phyloP scores from a whole-genome alignment of 1,140 invertebrate species.

The Lerema accius region DNA sequence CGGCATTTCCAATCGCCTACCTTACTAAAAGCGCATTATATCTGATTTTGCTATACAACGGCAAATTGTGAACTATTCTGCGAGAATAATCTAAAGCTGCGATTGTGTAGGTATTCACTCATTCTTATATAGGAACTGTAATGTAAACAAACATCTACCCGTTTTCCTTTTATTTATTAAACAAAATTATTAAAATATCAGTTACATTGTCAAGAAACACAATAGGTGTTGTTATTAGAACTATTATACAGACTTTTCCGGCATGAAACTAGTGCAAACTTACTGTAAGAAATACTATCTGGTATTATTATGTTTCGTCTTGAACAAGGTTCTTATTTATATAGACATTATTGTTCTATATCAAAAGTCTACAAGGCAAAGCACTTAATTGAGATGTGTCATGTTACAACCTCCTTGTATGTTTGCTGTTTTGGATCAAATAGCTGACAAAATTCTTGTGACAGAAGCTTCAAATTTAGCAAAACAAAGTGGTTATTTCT shows the following conservation, averaged over 20 bases:
- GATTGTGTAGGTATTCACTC: too few relatives aligned
- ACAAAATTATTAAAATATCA: conserved; percentile 2
- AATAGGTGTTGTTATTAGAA: conserved; percentile 12
- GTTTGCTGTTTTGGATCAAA: conserved; percentile 65
- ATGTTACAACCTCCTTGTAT: conserved; percentile 51
- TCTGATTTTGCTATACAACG: too few relatives aligned
- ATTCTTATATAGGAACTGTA: too few relatives aligned
- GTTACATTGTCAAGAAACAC: conserved; percentile 4
- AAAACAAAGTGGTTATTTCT: too few relatives aligned
- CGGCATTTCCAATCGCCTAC: too few relatives aligned
- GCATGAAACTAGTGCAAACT: conserved; percentile 15
- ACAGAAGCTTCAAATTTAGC: not conserved
- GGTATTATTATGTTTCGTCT: conserved; percentile 28
- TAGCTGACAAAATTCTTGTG: conserved; percentile 36
- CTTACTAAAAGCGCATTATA: too few relatives aligned
- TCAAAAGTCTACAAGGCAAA: conserved; percentile 33
- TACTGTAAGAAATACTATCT: conserved; percentile 1
- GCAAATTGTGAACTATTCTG: too few relatives aligned
- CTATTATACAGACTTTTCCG: conserved; percentile 24
- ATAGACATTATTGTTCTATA: conserved; percentile 22
- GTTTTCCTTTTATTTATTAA: too few relatives aligned
- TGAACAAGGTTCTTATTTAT: conserved; percentile 23
- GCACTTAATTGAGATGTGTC: conserved; percentile 48
- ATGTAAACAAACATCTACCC: too few relatives aligned
- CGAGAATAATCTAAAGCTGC: too few relatives aligned